Evolutionary conservation across 2,113 vertebrate genomes (phyloP).

Genomic region (Tylochromis polylepis): DNA sequence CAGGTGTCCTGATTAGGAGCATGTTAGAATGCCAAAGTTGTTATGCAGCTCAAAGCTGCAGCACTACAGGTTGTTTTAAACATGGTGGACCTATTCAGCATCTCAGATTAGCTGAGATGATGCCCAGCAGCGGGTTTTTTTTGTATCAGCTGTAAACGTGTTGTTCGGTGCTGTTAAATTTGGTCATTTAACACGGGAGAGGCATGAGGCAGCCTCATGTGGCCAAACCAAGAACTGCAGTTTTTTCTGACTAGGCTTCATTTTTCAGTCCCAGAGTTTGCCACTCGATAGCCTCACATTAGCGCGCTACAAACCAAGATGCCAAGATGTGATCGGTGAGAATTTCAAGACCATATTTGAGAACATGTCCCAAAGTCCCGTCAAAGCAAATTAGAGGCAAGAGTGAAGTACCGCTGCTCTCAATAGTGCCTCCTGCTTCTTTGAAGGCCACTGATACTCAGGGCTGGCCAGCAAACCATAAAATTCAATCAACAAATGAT

Average conservation of each 20-base stretch:
- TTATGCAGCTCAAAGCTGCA: not conserved
- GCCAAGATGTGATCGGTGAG: too few relatives aligned
- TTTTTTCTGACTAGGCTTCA: not conserved
- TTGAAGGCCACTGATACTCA: not conserved
- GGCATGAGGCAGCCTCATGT: fast-evolving
- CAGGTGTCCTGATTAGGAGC: not conserved
- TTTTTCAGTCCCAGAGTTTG: fast-evolving
- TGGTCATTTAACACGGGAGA: not conserved
- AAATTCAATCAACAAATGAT: not conserved
- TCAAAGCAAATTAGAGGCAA: not conserved
- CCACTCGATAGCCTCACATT: not conserved
- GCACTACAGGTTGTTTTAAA: fast-evolving
- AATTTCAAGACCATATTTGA: not conserved
- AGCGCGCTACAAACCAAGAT: not conserved
- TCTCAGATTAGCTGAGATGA: fast-evolving
- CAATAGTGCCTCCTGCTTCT: not conserved
- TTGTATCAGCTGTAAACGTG: not conserved
- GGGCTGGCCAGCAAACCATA: fast-evolving
- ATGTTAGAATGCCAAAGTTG: not conserved
- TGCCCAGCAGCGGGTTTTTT: too few relatives aligned
- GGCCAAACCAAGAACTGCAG: not conserved
- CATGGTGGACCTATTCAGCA: fast-evolving
- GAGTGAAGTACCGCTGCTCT: not conserved
- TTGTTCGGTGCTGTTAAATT: not conserved
- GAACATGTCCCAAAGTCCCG: fast-evolving